Percentiles rank a stretch among this genome's conserved stretches.
These are phyloP conservation scores for Tipula confusa DNA, from an alignment of 2,888 invertebrate species.

Conservation along the genomic window DNA sequence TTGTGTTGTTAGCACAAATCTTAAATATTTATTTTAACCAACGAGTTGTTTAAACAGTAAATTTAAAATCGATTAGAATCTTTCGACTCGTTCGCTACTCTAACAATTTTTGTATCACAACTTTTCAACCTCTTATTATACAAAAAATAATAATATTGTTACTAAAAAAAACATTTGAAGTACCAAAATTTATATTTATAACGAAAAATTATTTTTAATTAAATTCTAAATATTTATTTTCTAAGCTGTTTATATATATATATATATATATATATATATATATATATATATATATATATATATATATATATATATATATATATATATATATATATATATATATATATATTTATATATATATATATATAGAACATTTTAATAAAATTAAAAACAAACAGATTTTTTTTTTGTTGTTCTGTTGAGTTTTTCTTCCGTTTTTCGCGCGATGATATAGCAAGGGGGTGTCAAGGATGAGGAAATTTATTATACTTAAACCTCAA, in stretches of 20 bases:
- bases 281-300: no score
- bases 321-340: no score
- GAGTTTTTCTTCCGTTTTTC: not conserved
- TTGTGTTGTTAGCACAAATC: not conserved
- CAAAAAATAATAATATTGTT: not conserved
- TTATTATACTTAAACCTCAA: not conserved
- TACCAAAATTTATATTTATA: not conserved
- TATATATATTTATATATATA: no score
- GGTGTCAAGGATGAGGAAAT: not conserved
- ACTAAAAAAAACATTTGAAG: not conserved
- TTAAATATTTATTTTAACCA: not conserved
- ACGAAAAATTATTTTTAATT: not conserved
- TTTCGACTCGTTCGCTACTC: no score
- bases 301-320: no score
- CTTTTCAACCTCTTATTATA: not conserved
- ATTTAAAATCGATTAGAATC: not conserved
- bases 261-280: no score
- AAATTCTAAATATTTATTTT: constrained; percentile 25
- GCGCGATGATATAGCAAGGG: not conserved
- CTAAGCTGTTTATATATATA: not conserved
- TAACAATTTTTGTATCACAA: not conserved
- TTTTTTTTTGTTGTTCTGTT: not conserved
- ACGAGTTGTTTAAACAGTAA: not conserved
- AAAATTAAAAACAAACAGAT: constrained; percentile 20
- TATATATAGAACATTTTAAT: not conserved